These are phyloP conservation scores for Sceliomorpha sp. DNA, from an alignment of 2,888 invertebrate species.

Conservation along the genomic window DNA sequence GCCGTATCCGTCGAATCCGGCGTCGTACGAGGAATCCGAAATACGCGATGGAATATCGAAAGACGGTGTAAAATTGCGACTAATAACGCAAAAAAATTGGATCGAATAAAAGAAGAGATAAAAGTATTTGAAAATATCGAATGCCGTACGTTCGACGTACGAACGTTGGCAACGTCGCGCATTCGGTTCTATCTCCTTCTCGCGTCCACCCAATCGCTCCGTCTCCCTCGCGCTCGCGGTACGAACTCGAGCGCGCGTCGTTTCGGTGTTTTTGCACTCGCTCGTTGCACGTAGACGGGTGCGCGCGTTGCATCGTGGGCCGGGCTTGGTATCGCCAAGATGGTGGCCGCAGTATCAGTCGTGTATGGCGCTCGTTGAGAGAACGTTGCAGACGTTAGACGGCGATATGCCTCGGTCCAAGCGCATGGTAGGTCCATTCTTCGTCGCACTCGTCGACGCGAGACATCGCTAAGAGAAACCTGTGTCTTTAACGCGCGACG, in stretches of 20 bases:
- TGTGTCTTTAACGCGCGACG: background rate
- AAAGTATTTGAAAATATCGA: too few relatives aligned
- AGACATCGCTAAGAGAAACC: background rate
- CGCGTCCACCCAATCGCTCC: background rate
- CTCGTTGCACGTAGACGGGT: constrained; percentile 18
- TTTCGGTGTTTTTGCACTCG: constrained; percentile 47
- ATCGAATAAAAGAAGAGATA: too few relatives aligned
- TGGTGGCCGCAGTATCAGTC: constrained; percentile 69
- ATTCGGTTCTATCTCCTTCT: background rate
- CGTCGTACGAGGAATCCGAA: too few relatives aligned
- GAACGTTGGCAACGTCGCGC: constrained; percentile 2
- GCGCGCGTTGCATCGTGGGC: constrained; percentile 68
- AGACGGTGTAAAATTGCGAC: too few relatives aligned
- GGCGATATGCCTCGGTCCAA: constrained; percentile 69
- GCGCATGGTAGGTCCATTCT: constrained; percentile 63
- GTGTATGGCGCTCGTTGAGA: constrained; percentile 49
- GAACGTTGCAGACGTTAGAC: constrained; percentile 15
- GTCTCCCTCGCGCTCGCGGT: constrained; percentile 1
- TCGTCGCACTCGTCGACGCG: background rate
- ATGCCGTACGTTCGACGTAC: background rate
- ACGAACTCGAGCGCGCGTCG: constrained; percentile 3
- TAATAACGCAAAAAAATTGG: too few relatives aligned
- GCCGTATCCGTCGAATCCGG: too few relatives aligned
- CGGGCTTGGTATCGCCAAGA: constrained; percentile 72
- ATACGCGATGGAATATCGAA: too few relatives aligned